phyloP scores from a whole-genome alignment of 1,140 invertebrate species.

The Triops cancriformis region DNA sequence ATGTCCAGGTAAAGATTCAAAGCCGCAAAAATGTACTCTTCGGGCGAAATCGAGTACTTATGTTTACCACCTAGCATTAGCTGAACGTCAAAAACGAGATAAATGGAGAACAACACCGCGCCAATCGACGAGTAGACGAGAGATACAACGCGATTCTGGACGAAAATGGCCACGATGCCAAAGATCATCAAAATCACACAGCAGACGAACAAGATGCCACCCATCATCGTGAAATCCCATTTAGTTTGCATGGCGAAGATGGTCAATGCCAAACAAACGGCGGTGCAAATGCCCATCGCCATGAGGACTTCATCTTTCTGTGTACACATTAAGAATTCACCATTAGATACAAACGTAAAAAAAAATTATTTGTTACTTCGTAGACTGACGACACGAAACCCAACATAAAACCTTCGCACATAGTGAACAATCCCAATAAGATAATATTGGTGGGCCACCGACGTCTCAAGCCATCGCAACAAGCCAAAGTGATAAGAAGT shows the following conservation, averaged over 20 bases:
- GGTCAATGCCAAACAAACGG: conserved; percentile 45
- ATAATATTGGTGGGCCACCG: conserved; percentile 46
- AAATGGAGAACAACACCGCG: conserved; percentile 45
- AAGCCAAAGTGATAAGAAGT: conserved; percentile 43
- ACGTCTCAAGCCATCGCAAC: conserved; percentile 44
- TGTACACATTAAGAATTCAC: conserved; percentile 20
- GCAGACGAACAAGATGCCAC: conserved; percentile 44
- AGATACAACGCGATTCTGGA: conserved; percentile 35
- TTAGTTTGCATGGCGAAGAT: conserved; percentile 45
- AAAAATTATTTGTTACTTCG: conserved; percentile 28
- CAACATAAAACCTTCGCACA: conserved; percentile 67
- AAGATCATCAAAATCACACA: conserved; percentile 45
- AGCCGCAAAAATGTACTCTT: conserved; percentile 67
- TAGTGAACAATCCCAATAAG: conserved; percentile 41
- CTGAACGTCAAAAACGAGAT: conserved; percentile 52
- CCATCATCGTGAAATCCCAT: conserved; percentile 44
- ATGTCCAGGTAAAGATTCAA: conserved; percentile 82
- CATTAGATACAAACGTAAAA: no score
- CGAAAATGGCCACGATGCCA: conserved; percentile 44
- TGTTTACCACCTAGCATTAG: conserved; percentile 52
- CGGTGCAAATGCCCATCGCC: conserved; percentile 41
- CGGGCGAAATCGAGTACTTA: conserved; percentile 51
- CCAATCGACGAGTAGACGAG: conserved; percentile 44
- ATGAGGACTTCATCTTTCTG: conserved; percentile 38
- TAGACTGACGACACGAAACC: conserved; percentile 44